phyloP scores from a whole-genome alignment of 1,140 invertebrate species.

The Heliconius nattereri region DNA sequence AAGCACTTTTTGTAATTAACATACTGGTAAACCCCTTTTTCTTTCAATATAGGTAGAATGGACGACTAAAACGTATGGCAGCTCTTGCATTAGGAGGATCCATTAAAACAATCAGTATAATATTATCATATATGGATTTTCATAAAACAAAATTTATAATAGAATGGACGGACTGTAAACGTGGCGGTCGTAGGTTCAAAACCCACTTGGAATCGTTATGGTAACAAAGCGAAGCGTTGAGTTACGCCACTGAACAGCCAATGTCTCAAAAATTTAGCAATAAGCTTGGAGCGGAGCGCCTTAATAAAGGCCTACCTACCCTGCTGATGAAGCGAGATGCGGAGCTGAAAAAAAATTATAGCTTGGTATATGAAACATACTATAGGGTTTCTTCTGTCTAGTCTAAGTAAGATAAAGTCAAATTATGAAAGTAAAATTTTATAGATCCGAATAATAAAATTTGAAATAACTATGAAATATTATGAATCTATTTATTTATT shows the following conservation, averaged over 20 bases:
- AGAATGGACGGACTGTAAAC: too few relatives aligned
- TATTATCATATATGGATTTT: not conserved
- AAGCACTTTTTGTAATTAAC: conserved; percentile 26
- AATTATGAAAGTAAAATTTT: not conserved
- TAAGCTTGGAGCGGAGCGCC: too few relatives aligned
- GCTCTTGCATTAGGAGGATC: not conserved
- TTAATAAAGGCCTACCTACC: too few relatives aligned
- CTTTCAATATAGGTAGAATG: conserved; percentile 18
- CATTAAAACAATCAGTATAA: conserved; percentile 4
- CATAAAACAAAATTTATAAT: too few relatives aligned
- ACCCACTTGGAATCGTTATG: too few relatives aligned
- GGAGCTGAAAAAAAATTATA: not conserved
- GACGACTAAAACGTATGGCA: conserved; percentile 11
- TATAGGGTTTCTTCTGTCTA: not conserved
- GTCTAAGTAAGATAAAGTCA: not conserved
- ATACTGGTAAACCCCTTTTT: conserved; percentile 23
- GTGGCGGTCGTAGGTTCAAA: too few relatives aligned
- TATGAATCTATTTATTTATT: not conserved
- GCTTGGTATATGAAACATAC: not conserved
- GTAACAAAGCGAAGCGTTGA: too few relatives aligned
- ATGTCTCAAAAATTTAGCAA: too few relatives aligned
- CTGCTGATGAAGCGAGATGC: too few relatives aligned
- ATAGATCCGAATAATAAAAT: not conserved
- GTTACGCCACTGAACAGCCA: too few relatives aligned
- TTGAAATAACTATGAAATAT: not conserved